Conservation (phyloP, 2,113 vertebrate genomes). For the Melierax canorus region DNA sequence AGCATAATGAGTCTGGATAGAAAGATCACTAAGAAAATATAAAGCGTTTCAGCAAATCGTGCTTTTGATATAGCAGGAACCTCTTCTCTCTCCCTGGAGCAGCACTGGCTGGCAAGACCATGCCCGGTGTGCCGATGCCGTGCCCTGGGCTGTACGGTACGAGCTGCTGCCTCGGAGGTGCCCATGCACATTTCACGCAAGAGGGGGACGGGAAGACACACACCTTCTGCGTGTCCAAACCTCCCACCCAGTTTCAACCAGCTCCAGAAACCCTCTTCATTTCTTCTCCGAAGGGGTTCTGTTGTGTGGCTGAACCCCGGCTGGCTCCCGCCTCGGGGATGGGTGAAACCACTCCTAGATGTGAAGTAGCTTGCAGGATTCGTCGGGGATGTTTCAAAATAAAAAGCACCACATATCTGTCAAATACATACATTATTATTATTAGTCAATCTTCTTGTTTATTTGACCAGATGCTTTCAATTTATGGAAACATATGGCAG, state of each 20-base stretch:
- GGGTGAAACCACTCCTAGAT: neutral
- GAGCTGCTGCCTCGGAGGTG: neutral
- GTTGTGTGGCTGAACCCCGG: neutral
- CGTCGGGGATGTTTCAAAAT: neutral
- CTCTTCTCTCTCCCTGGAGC: no score
- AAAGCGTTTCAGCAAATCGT: neutral
- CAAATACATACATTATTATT: neutral
- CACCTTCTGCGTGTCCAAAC: neutral
- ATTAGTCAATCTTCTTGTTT: neutral
- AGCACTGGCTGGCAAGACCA: neutral
- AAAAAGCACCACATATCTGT: neutral
- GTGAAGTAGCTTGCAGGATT: neutral
- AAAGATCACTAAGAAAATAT: neutral
- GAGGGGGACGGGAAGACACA: neutral
- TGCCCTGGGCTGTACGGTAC: no score
- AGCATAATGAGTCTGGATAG: neutral
- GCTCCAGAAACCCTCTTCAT: neutral
- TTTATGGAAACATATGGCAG: neutral
- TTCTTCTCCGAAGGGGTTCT: neutral
- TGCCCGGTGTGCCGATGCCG: fast-evolving
- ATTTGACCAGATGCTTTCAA: neutral
- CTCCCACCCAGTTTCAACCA: neutral
- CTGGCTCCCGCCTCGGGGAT: neutral
- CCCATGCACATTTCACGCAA: neutral
- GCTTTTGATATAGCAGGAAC: neutral